Evolutionary conservation across 2,797 vertebrate genomes (phyloP).

Genomic region (Enteromius mattozi): DNA sequence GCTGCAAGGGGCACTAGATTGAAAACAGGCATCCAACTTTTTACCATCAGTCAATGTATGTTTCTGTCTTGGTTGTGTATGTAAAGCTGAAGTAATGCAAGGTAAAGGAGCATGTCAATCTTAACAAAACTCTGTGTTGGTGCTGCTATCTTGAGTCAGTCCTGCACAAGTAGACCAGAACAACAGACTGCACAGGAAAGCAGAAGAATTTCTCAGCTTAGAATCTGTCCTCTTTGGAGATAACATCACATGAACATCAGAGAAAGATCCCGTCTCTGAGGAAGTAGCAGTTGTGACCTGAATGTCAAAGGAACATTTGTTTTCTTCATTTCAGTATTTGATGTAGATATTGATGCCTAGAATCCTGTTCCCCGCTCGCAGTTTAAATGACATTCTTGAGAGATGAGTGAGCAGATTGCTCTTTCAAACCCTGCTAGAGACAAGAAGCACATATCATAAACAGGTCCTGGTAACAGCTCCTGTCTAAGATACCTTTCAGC

Average conservation of each 20-base stretch:
- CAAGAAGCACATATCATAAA: constrained; percentile 15
- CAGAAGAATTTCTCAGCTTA: not conserved
- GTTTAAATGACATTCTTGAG: constrained; percentile 14
- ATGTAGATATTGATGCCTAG: constrained; percentile 23
- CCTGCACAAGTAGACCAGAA: not conserved
- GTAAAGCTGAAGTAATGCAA: not conserved
- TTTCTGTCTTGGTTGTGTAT: not conserved
- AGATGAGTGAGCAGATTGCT: constrained; percentile 18
- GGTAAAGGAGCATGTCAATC: not conserved
- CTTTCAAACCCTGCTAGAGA: constrained; percentile 13
- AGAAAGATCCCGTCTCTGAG: not conserved
- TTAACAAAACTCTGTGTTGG: constrained; percentile 1
- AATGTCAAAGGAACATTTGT: constrained; percentile 32
- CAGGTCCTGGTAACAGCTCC: not conserved
- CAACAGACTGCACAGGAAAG: not conserved
- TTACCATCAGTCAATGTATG: not conserved
- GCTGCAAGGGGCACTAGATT: not conserved
- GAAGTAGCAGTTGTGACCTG: constrained; percentile 6
- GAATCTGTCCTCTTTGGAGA: constrained; percentile 23
- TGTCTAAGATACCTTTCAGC: constrained; percentile 12
- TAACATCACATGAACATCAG: constrained; percentile 15
- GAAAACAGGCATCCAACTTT: not conserved
- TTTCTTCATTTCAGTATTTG: constrained; percentile 20
- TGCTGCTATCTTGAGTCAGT: not conserved
- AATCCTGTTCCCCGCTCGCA: not conserved